Base-by-base conservation (phyloP, 2,797 vertebrate genomes). In the Danio tinwini region DNA sequence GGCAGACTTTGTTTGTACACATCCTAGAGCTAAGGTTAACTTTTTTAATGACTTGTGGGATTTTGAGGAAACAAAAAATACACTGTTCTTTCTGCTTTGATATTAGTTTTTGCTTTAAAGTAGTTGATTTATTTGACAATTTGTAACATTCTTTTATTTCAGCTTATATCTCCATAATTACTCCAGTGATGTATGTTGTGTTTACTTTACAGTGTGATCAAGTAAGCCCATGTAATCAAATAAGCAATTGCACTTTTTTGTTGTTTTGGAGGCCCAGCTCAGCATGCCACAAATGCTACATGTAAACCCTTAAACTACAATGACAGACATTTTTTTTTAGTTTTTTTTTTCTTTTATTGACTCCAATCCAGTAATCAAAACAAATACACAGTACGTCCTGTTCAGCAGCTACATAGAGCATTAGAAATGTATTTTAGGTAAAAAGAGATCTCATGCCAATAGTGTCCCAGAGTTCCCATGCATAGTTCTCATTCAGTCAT, bases 21-120 rank as follows among this genome's bases (percentile, higher is more conserved):
- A 52, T 78, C 71, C 80, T 81, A n/a, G 58, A 78, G 70, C 64
- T 77, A 67, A 81, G 79, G 81, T 83, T 83, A 84, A 71, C 45
- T 47, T 21, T 65, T 56, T 84, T 80, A 80, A 85, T 82, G 74
- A 81, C 55, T 83, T 39, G 6, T 50, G 74, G 45, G 59, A 70
- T 62, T 72, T 69, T 67, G 19, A 76, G 40, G 17, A 50, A 83
- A 78, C 44, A 61, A 45, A 47, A 73, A 49, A 37, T 37, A 61
- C 42, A 47, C 55, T 75, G 42, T 77, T 74, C 58, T 63, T 13
- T 56, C 14, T 39, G n/a, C 37, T 81, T 47, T 71, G 47, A 50
- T 55, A 71, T 29, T 21, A 52, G 9, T 39, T 67, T 7, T 47
- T 47, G 21, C 11, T 65, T 76, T 67, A 67, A 76, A 76, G 19